Conservation (phyloP, 30 jellyfish, hydroid and myxozoan species). For the Pelagia noctiluca region DNA sequence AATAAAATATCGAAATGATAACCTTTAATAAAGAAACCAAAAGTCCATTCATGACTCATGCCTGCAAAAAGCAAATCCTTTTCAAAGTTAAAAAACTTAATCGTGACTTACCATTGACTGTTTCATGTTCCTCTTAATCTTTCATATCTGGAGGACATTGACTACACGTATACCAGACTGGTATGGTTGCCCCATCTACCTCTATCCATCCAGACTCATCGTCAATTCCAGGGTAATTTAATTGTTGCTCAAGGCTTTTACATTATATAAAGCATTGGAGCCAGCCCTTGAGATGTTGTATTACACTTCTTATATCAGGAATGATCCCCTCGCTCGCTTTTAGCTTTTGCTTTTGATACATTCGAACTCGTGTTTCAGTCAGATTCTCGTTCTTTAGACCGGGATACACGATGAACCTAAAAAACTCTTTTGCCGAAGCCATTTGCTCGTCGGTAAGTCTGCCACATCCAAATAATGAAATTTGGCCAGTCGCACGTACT, state of each 20-base stretch:
- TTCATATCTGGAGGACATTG: conserved; percentile 34
- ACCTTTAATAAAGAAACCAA: too few relatives aligned
- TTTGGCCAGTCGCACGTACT: not conserved
- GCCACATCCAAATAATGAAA: conserved; percentile 44
- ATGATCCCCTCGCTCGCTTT: conserved; percentile 51
- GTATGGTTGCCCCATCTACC: not conserved
- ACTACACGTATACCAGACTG: conserved; percentile 29
- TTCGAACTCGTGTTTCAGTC: conserved; percentile 29
- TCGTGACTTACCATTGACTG: conserved; percentile 48
- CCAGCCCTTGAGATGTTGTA: conserved; percentile 4
- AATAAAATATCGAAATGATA: too few relatives aligned
- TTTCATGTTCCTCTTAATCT: conserved; percentile 17
- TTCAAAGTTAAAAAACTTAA: conserved; percentile 1
- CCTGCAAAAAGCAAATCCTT: conserved; percentile 12
- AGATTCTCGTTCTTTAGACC: conserved; percentile 31
- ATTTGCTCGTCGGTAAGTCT: conserved; percentile 49
- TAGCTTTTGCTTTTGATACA: conserved; percentile 27
- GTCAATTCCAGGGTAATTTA: conserved; percentile 1
- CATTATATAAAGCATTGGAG: conserved; percentile 31
- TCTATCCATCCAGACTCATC: conserved; percentile 23
- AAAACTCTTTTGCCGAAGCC: conserved; percentile 45
- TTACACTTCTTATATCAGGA: conserved; percentile 36
- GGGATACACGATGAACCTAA: conserved; percentile 36
- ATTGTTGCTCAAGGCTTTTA: not conserved
- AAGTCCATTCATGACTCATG: too few relatives aligned